Evolutionary conservation across 2,888 invertebrate species (phyloP), one percentile per base, ranked within the genome.

Genomic region (Hedya salicella): DNA sequence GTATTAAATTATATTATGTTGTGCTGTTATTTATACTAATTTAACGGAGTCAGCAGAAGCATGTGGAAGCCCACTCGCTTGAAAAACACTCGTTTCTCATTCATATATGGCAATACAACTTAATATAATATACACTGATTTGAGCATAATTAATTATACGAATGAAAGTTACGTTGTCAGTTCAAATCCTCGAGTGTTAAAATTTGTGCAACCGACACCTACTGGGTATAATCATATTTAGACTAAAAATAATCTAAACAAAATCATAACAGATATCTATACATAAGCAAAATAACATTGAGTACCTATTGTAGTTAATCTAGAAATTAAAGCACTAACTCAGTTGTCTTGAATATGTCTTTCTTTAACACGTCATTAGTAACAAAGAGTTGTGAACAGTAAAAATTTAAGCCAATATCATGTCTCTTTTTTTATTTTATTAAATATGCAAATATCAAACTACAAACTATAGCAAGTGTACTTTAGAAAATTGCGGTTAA

Each of bases 31-130:
- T 44, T 65, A 25, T 16, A 21, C 9, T 64, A 42, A 17, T 32
- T 50, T 39, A 46, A 53, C 32, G n/a, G 19, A 46, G 21, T 65
- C 50, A 52, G 16, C 53, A 46, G 53, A 54, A 17, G 66, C 60
- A 60, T n/a, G 66, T 66, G 66, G 66, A 66, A 66, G 66, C 66
- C 66, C 66, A 66, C 66, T 66, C 32, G 53, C 60, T 60, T 19
- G 60, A 66, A 61, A 54, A 54, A 66, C 60, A 48, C n/a, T 54
- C 17, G 46, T 66, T 53, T 49, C 25, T 48, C 54, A 48, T 40
- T 66, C 44, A 60, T 53, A 65, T 65, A 66, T 66, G 66, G 66
- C 66, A 60, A 61, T 61, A 61, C 39, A 46, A 54, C 66, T 66
- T 54, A 66, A 39, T n/a, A 54, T 66, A 59, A 67, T 63, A 59